Conservation (phyloP, 2,797 vertebrate genomes). For the Eutrigla gurnardus region DNA sequence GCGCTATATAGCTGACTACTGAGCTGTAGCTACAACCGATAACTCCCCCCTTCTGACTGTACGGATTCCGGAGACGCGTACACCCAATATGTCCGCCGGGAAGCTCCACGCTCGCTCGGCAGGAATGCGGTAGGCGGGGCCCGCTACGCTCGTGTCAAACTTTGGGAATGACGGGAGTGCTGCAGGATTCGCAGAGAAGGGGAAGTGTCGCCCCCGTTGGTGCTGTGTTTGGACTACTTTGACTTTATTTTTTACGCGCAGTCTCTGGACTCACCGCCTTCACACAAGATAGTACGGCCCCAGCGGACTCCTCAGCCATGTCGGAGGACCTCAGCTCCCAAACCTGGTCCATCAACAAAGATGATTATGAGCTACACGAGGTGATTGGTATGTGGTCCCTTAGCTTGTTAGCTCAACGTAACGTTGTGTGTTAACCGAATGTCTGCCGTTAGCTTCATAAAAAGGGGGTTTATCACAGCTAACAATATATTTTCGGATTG, state of each 20-base stretch:
- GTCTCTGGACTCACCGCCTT: constrained; percentile 65
- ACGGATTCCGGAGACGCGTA: constrained; percentile 16
- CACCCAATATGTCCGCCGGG: constrained; percentile 83
- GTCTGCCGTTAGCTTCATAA: neutral
- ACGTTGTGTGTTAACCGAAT: constrained; percentile 22
- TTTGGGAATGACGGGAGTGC: constrained; percentile 91
- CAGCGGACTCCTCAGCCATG: constrained; percentile 85
- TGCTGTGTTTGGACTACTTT: constrained; percentile 79
- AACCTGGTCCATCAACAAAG: constrained; percentile 98
- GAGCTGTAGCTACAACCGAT: neutral
- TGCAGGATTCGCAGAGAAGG: constrained; percentile 83
- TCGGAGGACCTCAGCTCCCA: constrained; percentile 94
- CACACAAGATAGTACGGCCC: constrained; percentile 63
- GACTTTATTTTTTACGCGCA: constrained; percentile 64
- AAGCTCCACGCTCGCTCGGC: constrained; percentile 67
- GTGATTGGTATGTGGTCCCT: constrained; percentile 91
- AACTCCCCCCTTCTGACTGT: neutral
- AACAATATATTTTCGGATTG: constrained; percentile 7
- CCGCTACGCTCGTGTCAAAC: constrained; percentile 88
- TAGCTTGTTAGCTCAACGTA: constrained; percentile 59
- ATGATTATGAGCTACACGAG: constrained; percentile 99
- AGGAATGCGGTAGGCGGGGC: constrained; percentile 87
- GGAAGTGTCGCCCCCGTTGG: constrained; percentile 78
- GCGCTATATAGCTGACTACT: neutral
- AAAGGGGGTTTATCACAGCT: neutral